Evolutionary conservation across 2,113 vertebrate species (phyloP).

Genomic region (Etia nguti): DNA sequence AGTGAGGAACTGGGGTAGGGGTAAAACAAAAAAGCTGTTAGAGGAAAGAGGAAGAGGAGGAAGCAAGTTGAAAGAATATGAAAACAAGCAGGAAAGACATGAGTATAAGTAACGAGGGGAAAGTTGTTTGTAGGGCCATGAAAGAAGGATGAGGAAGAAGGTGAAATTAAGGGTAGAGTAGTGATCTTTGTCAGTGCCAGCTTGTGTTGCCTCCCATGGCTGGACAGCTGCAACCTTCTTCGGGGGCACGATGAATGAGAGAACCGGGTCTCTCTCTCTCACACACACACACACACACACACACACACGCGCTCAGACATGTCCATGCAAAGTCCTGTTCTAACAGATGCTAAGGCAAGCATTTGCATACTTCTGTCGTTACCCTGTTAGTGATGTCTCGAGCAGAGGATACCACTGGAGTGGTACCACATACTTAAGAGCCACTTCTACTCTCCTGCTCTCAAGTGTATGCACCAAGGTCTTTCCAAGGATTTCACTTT

Average conservation of each 20-base stretch:
- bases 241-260: not conserved
- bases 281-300: not conserved
- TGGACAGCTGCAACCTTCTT: conserved; percentile 51
- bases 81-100: not conserved
- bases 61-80: not conserved
- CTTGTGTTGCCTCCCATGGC: conserved; percentile 38
- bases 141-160: conserved; percentile 11
- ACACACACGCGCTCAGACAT: not conserved
- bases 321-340: not conserved
- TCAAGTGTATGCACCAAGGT: conserved; percentile 7
- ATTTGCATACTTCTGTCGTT: conserved; percentile 47
- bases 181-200: conserved; percentile 36
- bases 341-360: conserved; percentile 13
- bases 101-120: not conserved
- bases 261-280: not conserved
- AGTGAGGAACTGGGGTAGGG: not conserved
- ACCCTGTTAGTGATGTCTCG: conserved; percentile 21
- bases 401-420: not conserved
- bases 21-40: not conserved
- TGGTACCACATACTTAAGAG: conserved; percentile 6
- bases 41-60: not conserved
- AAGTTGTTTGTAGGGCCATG: not conserved
- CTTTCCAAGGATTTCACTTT: conserved; percentile 20
- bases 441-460: not conserved
- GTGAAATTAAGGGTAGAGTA: conserved; percentile 32